Evolutionary conservation across 2,797 vertebrate species (phyloP), one percentile per base, ranked within the genome.

Genomic region (Gymnopithys bicolor): DNA sequence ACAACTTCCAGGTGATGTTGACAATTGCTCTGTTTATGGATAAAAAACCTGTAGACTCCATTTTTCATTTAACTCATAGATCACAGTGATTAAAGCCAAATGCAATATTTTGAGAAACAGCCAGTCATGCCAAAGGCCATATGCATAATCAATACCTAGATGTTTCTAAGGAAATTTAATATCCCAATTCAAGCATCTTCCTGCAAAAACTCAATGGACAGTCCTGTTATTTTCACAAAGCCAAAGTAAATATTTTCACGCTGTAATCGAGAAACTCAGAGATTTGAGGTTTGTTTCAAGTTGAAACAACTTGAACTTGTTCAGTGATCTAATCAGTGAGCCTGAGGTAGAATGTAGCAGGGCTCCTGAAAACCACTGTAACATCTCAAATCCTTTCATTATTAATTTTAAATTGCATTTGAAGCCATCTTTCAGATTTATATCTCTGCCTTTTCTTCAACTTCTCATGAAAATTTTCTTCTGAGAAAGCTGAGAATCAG

Each of bases 141-240:
- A 53, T 53, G 22, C 13, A n/a, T 66, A 84, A 96, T 87, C 76
- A 60, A 77, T 78, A 89, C 19, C 37, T 23, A 51, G 49, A 7
- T 7, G 60, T 67, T 88, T 63, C 63, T 90, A 84, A 64, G 30
- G 55, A 92, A 94, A 94, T 89, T 71, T 92, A 91, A 87, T 81
- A 94, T 58, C 48, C 19, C 24, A 78, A 75, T 25, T 67, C 53
- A 89, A 82, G 48, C 19, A 82, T 22, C 81, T 69, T 84, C 28
- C 67, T 64, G 43, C 10, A 89, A 62, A 86, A 82, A n/a, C 69
- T 70, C 21, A 71, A 90, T 82, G 27, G 17, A 87, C 79, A 75
- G 39, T 53, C 48, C 46, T 85, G 21, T 35, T 74, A 45, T 91
- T 85, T 94, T 90, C 46, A 67, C 24, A 56, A 87, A 93, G 49